Percentiles rank a stretch among this genome's conserved stretches.
Conservation (phyloP, 2,113 vertebrate species). For the Bubo bubo region DNA sequence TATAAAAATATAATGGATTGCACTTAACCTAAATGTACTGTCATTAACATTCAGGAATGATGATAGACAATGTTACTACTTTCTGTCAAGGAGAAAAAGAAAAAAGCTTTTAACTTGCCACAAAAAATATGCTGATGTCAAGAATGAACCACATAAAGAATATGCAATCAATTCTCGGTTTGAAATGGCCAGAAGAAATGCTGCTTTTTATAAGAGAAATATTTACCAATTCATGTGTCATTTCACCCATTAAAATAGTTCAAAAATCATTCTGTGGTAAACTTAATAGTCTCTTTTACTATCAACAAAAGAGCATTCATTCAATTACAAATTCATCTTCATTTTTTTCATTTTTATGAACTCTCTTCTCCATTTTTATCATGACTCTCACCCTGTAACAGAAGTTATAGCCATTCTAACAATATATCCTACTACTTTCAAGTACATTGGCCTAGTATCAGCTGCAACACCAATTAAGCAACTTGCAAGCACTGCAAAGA, state of each 20-base stretch:
- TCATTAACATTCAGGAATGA: not conserved
- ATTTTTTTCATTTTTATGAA: not conserved
- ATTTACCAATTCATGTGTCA: not conserved
- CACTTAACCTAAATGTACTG: not conserved
- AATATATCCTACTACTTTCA: not conserved
- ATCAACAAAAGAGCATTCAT: not conserved
- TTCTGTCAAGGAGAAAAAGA: not conserved
- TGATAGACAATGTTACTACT: not conserved
- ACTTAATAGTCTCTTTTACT: not conserved
- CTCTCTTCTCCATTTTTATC: not conserved
- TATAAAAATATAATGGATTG: not conserved
- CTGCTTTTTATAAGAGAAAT: not conserved
- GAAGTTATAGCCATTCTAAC: not conserved
- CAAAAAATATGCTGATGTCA: not conserved
- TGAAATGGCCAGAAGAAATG: not conserved
- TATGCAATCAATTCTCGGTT: not conserved
- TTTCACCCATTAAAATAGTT: not conserved
- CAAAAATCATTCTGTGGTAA: not conserved
- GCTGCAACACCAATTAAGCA: not conserved
- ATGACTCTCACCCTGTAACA: not conserved
- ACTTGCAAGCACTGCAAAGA: not conserved
- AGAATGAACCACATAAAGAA: not conserved
- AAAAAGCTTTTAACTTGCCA: slow-evolving; percentile 14
- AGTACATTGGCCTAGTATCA: not conserved
- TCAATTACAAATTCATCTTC: not conserved